Evolutionary conservation across 1,140 invertebrate genomes (phyloP), one percentile per base, ranked within the genome.

Genomic region (Sycobia sp.): DNA sequence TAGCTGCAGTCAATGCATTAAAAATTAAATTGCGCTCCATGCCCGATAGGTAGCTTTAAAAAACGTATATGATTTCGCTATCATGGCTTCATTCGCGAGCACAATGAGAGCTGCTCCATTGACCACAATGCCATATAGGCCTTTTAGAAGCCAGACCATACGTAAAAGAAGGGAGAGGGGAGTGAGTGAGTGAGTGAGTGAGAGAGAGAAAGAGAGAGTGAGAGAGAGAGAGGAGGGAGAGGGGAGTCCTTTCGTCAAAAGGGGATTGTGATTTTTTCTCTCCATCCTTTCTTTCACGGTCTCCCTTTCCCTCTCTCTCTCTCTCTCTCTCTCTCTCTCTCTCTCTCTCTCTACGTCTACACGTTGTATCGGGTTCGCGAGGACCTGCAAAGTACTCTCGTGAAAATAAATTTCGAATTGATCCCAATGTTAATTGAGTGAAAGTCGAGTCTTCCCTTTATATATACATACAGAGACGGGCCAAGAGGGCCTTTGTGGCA

Each of bases 111-210:
- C 20, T 41, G 58, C 49, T 65, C 32, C 53, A 58, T 59, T 59
- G 61, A 47, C 46, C 54, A 51, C 36, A 57, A 57, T 56, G 36
- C 54, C n/a, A n/a, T 57, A 44, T 50, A 51, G 61, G 53, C 43
- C 44, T 44, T 62, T 62, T 57, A 23, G n/a, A 51, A 41, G n/a
- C 41, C n/a, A 4, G 44, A 25, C 7, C 50, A 53, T 27, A 34
- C 38, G 61, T 54, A 56, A 64, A 64, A 69, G 69, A n/a, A n/a
- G 68, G 60, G 46, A 65, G 29, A 25, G 34, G 44, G 39, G 47
- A 50, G 56, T 53, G 60, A 51, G 59, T 58, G 56, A 11, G 16
- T 29, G 27, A 1, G 25, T 49, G 14, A 4, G 18, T 56, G 32
- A 25, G 46, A 55, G 59, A n/a, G n/a, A 5, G 43, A 62, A 43